Evolutionary conservation across 2,797 vertebrate genomes (phyloP).

Genomic region (Okamejei kenojei): DNA sequence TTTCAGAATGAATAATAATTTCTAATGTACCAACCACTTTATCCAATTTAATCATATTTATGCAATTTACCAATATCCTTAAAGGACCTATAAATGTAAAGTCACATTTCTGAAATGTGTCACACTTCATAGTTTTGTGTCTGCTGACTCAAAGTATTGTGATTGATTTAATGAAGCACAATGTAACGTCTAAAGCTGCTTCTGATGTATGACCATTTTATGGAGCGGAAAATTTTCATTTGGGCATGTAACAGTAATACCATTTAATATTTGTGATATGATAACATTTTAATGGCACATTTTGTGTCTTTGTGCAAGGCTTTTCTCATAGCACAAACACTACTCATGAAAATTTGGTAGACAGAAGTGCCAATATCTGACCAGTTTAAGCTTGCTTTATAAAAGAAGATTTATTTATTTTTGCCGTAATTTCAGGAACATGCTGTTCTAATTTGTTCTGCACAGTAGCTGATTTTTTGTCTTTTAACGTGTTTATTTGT

Average conservation of each 20-base stretch:
- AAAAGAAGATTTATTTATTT: background rate
- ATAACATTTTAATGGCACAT: background rate
- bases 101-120: background rate
- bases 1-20: slow-evolving; percentile 13
- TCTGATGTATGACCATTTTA: background rate
- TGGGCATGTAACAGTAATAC: background rate
- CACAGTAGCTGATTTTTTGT: background rate
- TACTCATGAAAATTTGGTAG: background rate
- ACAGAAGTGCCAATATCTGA: background rate
- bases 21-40: background rate
- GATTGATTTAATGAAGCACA: background rate
- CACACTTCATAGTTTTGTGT: background rate
- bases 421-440: background rate
- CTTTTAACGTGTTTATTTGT: background rate
- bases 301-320: background rate
- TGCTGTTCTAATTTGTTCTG: background rate
- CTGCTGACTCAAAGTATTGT: background rate
- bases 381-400: background rate
- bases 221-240: background rate
- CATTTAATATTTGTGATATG: background rate
- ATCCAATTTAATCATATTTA: background rate
- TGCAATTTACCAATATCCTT: background rate
- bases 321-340: background rate
- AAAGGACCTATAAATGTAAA: background rate
- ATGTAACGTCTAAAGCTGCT: background rate